Percentiles rank a stretch among this genome's conserved stretches.
These are phyloP conservation scores for Ranitomeya variabilis DNA, from an alignment of 2,113 vertebrate species.

Conservation along the genomic window DNA sequence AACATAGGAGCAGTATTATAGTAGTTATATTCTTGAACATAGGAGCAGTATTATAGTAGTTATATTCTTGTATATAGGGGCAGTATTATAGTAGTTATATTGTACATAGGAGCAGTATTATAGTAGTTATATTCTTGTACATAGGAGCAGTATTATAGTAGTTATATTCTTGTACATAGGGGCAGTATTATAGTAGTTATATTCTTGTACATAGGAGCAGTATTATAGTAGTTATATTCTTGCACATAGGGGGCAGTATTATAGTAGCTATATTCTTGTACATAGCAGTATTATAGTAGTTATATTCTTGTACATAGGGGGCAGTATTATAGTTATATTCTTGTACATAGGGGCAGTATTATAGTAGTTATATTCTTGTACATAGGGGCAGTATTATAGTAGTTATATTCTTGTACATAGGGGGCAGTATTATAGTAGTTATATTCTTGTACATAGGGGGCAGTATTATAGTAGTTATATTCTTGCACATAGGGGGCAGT, in stretches of 20 bases:
- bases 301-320: too few species aligned
- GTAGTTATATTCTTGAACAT: too few species aligned
- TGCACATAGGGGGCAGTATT: background rate
- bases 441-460: background rate
- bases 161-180: background rate
- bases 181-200: slow-evolving; percentile 13
- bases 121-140: slow-evolving; percentile 6
- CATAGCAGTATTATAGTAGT: too few species aligned
- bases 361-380: background rate
- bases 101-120: background rate
- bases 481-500: background rate
- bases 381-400: background rate
- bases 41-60: too few species aligned
- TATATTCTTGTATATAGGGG: too few species aligned
- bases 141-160: too few species aligned
- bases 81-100: too few species aligned
- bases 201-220: background rate
- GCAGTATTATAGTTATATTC: too few species aligned
- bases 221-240: slow-evolving; percentile 21
- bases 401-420: background rate
- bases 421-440: background rate
- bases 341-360: background rate
- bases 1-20: too few species aligned
- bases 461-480: background rate
- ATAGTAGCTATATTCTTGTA: background rate